Evolutionary conservation across 2,797 vertebrate species (phyloP).

Genomic region (Mionectes olivaceus): DNA sequence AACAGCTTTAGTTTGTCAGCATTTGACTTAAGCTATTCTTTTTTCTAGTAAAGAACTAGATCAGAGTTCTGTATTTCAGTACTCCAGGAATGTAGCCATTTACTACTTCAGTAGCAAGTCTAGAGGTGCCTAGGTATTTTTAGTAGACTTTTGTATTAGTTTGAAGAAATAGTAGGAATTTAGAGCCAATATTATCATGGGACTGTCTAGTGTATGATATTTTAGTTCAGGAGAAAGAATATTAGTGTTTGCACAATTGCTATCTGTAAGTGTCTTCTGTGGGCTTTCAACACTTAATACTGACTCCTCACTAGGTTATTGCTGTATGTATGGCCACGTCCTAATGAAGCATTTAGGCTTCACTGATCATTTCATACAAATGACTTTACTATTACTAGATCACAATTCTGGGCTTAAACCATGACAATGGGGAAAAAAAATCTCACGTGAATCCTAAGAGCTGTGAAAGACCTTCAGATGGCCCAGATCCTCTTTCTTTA

Average conservation of each 20-base stretch:
- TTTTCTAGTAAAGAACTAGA: slow-evolving; percentile 9
- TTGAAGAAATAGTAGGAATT: background rate
- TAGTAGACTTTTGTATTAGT: background rate
- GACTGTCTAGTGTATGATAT: background rate
- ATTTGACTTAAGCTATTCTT: slow-evolving; percentile 44
- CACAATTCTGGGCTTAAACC: background rate
- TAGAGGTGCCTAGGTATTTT: background rate
- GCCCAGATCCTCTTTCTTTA: background rate
- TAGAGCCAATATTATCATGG: background rate
- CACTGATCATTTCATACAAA: background rate
- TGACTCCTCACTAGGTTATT: background rate
- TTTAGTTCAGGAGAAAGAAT: background rate
- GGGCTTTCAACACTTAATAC: background rate
- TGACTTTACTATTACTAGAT: background rate
- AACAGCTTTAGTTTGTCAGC: slow-evolving; percentile 44
- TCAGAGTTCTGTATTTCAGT: background rate
- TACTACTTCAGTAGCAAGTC: background rate
- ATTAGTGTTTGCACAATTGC: background rate
- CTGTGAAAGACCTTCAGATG: background rate
- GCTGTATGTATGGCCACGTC: background rate
- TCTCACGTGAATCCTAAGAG: background rate
- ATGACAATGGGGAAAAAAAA: background rate
- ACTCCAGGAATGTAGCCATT: background rate
- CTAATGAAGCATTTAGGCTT: background rate
- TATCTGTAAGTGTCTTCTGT: background rate